Base-by-base conservation (phyloP, 2,797 vertebrate species). In the Silurus lanzhouensis region DNA sequence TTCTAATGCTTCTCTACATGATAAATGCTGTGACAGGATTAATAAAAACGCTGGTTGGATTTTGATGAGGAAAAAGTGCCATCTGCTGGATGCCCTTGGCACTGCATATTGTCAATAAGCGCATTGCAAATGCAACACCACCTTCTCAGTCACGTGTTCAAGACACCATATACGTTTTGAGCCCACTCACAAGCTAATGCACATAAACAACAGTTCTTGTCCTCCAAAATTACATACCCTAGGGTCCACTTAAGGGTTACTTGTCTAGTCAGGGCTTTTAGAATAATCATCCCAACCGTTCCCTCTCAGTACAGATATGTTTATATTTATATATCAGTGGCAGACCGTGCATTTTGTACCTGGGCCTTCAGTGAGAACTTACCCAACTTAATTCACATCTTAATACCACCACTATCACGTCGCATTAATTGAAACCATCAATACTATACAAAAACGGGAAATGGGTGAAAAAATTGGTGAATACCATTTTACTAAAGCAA, bases 61-160 rank as follows among this genome's bases (percentile, higher is more conserved):
- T 89, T 90, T 14, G 87, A 90, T 91, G 92, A 94, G 92, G 88
- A 91, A 87, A 90, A 93, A 80, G 87, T 94, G 94, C 93, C 95
- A 91, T 92, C 95, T 89, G 74, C 92, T 94, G 95, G 93, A 78
- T 17, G 31, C 58, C 13, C 76, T 7, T 74, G 57, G 66, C 89
- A 93, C 46, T 92, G 46, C 92, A 92, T 31, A 52, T 61, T 46
- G 77, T 27, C 38, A 68, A 15, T 44, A 81, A 8, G 46, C 20
- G 25, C 6, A 58, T 5, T 64, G 44, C 44, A 52, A 72, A 72
- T 78, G 48, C 48, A 75, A n/a, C 5, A 52, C 61, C 12, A 44
- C 75, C 20, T n/a, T 70, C 10, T 84, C 38, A 71, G 46, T 52
- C 75, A 13, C 61, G 17, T 46, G 17, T 15, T 74, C 46, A 48